phyloP scores from a whole-genome alignment of 2,888 invertebrate genomes.

The Empis stercorea region DNA sequence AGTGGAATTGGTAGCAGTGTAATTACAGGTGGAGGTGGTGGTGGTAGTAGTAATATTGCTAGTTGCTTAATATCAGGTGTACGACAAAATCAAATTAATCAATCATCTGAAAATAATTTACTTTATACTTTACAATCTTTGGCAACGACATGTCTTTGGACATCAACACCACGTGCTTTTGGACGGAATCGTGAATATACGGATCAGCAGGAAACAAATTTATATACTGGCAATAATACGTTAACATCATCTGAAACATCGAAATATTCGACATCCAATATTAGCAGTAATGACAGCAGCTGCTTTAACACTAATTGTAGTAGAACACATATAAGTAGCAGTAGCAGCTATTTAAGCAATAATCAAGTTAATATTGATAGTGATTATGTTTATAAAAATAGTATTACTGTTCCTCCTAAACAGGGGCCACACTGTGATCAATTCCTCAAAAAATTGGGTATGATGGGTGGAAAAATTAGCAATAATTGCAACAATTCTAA shows the following conservation, averaged over 20 bases:
- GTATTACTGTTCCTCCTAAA: constrained; percentile 19
- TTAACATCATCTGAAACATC: constrained; percentile 8
- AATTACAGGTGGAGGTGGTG: not conserved
- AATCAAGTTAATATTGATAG: not conserved
- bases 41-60: not conserved
- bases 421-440: constrained; percentile 38
- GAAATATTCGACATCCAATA: constrained; percentile 12
- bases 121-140: constrained; percentile 31
- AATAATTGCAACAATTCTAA: too few species aligned
- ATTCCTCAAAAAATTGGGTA: constrained; percentile 36
- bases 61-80: not conserved
- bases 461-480: constrained; percentile 23
- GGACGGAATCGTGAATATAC: constrained; percentile 3
- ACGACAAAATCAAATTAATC: not conserved
- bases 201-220: constrained; percentile 2
- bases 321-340: constrained; percentile 1
- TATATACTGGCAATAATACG: not conserved
- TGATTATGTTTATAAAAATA: not conserved
- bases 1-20: constrained; percentile 12
- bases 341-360: not conserved
- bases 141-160: constrained; percentile 29
- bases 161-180: constrained; percentile 11
- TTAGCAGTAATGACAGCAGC: constrained; percentile 2
- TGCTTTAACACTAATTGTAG: constrained; percentile 1
- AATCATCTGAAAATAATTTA: constrained; percentile 21